Base-by-base conservation (phyloP, 2,888 invertebrate species). In the Apotomis capreana region DNA sequence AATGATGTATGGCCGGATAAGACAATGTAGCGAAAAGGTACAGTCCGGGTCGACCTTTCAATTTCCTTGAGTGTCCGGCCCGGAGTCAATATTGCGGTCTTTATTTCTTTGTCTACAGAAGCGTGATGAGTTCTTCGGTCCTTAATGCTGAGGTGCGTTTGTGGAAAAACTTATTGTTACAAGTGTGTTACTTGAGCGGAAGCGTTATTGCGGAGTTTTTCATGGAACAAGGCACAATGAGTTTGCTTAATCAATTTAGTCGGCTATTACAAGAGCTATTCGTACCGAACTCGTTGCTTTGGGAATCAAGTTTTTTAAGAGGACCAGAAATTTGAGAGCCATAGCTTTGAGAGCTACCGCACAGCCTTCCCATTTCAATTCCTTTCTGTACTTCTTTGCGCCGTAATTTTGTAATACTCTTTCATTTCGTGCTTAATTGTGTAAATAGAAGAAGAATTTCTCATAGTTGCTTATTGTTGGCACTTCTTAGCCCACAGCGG, bases 1-100 rank as follows among this genome's bases (percentile, higher is more conserved):
- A 85, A 89, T 89, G 90, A 90, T 87, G 85, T 86, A 89, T 81
- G 83, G 78, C 83, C 87, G 84, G 84, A 85, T 85, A 85, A 87
- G 84, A 88, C 88, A 87, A 88, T 87, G 88, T 87, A 86, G 84
- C 83, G 86, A 85, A 87, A 86, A 83, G 83, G 81, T 81, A 77
- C 79, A 82, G 81, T 83, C 83, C 86, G 83, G 85, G 81, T 81
- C 84, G 87, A 88, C 88, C 89, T 89, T 90, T 90, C 91, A 90
- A 91, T 91, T 90, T 91, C 87, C 89, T 85, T 86, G 86, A 90
- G 88, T 87, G 87, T 83, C 79, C 79, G 80, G 78, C 76, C 78
- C 81, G 79, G 78, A 76, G 72, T 72, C 74, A 74, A 78, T 80
- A 80, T 77, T 76, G 76, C 77, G 78, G 80, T 81, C 79, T 83